phyloP scores from a whole-genome alignment of 2,888 invertebrate genomes.

The Zaprionus bogoriensis region DNA sequence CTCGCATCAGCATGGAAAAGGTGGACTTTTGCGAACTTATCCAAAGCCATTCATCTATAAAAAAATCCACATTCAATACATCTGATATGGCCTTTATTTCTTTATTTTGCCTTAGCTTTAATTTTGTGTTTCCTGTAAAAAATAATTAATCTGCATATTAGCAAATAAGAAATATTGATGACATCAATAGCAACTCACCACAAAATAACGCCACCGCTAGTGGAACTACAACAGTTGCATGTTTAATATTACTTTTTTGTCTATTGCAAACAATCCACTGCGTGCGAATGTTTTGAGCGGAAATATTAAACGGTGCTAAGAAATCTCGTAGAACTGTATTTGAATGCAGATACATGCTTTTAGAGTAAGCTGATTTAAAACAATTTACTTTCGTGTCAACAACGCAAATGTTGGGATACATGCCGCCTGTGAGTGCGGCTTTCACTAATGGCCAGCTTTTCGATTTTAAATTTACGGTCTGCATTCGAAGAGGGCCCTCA shows the following conservation, averaged over 20 bases:
- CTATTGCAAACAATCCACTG: slow-evolving; percentile 55
- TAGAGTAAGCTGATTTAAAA: slow-evolving; percentile 38
- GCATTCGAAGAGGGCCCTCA: slow-evolving; percentile 39
- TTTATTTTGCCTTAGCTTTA: slow-evolving; percentile 20
- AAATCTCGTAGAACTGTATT: slow-evolving; percentile 45
- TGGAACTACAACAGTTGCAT: slow-evolving; percentile 48
- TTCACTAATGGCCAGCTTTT: slow-evolving; percentile 85
- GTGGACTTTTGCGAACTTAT: slow-evolving; percentile 37
- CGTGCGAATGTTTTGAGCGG: slow-evolving; percentile 18
- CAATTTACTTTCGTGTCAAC: slow-evolving; percentile 25
- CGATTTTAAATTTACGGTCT: slow-evolving; percentile 36
- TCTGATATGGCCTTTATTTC: background rate
- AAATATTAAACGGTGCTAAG: slow-evolving; percentile 28
- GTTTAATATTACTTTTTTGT: slow-evolving; percentile 83
- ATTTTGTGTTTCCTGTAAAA: slow-evolving; percentile 31
- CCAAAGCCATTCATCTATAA: slow-evolving; percentile 69
- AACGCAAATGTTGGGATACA: slow-evolving; percentile 87
- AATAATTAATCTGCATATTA: background rate
- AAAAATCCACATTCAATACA: slow-evolving; percentile 25
- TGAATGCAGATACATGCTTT: slow-evolving; percentile 35
- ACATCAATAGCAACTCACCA: slow-evolving; percentile 28
- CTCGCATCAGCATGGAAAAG: slow-evolving; percentile 38
- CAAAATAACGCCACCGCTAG: slow-evolving; percentile 55
- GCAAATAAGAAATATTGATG: no score
- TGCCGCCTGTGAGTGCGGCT: slow-evolving; percentile 92